A percentile compares a stretch with the other conserved stretches of the same genome.
Evolutionary conservation across 2,113 vertebrate genomes (phyloP).

Genomic region (Cathartes aura): DNA sequence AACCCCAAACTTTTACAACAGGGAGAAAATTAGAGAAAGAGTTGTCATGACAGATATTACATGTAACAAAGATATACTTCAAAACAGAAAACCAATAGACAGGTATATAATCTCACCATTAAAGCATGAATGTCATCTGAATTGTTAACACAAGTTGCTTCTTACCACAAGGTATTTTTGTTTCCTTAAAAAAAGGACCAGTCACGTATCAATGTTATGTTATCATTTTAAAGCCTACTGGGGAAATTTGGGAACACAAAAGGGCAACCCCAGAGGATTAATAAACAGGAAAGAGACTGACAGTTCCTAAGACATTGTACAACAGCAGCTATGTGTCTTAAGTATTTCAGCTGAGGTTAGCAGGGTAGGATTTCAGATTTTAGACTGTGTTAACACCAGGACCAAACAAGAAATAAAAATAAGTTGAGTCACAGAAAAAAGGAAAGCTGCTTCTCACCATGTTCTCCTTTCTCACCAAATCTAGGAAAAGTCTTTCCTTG

Average conservation of each 20-base stretch:
- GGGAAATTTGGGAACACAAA: not conserved
- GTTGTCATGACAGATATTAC: not conserved
- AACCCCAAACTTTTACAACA: not conserved
- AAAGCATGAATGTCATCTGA: constrained; percentile 17
- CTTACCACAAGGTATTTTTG: not conserved
- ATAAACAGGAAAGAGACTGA: not conserved
- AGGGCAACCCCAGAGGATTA: not conserved
- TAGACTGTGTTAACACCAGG: not conserved
- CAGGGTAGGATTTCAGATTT: not conserved
- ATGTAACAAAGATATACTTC: not conserved
- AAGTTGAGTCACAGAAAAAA: not conserved
- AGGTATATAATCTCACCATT: constrained; percentile 49
- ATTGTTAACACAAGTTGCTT: not conserved
- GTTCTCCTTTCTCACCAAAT: not conserved
- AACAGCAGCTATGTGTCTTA: too few species aligned
- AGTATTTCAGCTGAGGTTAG: not conserved
- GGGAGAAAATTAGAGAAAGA: not conserved
- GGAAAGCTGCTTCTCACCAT: not conserved
- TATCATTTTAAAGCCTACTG: not conserved
- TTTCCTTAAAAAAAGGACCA: not conserved
- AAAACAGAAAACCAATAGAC: not conserved
- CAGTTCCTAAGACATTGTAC: not conserved
- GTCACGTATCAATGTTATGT: not conserved
- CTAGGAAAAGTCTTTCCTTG: not conserved
- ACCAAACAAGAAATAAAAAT: not conserved